Evolutionary conservation across 2,888 invertebrate species (phyloP), one percentile per base, ranked within the genome.

Genomic region (Eristalis pertinax): DNA sequence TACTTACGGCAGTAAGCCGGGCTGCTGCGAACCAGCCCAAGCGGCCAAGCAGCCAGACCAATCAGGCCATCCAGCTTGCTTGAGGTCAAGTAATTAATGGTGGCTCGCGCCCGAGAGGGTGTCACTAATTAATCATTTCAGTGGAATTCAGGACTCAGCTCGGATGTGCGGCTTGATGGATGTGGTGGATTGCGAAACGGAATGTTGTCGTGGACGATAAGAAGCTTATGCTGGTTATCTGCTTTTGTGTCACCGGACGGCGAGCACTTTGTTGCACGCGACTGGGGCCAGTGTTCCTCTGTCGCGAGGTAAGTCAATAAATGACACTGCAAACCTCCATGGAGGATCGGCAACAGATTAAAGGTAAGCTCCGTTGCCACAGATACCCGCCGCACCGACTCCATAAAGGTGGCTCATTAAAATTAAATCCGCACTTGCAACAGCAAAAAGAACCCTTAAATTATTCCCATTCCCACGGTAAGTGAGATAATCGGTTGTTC

Each of bases 81-180:
- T 62, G 63, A 63, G 70, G 83, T 75, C 67, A 78, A 75, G 83
- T 83, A 70, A 83, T 82, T 78, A 75, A 83, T 82, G 26, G 77
- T 26, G 19, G 19, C 8, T 4, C 13, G 38, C 38, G 38, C 38
- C 38, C 13, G 32, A 5, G 8, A 43, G n/a, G 43, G n/a, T n/a
- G 43, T 43, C 29, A 43, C 65, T 68, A 68, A 80, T 80, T 80
- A 80, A 26, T 68, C 29, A 43, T 22, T 79, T 56, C 29, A 35
- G 1, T 4, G 8, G 24, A 67, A 24, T 43, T 63, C 13, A 73
- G 58, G 67, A 60, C 19, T 60, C 60, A 32, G 32, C 29, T 60
- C 19, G 50, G 50, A 50, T 50, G 50, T 50, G n/a, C 32, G 43
- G 43, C 29, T 60, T 65, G 60, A 50, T 50, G 50, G 50, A 50